Evolutionary conservation across 2,888 invertebrate genomes (phyloP).

Genomic region (Sinohyriopsis cumingii): DNA sequence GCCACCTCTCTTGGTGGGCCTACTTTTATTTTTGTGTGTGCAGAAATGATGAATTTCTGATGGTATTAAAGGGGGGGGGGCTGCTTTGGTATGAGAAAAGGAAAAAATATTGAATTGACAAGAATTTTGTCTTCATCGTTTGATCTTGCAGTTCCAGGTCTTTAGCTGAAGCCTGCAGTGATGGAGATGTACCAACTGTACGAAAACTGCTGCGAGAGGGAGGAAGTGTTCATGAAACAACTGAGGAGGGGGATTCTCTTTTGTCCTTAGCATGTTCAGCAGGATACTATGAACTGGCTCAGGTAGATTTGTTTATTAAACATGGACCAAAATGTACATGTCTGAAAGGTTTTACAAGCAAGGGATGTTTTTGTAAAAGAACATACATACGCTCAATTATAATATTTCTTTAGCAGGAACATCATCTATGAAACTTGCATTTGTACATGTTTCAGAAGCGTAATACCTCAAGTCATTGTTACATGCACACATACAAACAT

Average conservation of each 20-base stretch:
- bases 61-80: too few species aligned
- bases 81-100: neutral
- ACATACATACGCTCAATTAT: too few species aligned
- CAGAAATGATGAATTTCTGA: too few species aligned
- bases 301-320: slow-evolving; percentile 76
- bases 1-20: too few species aligned
- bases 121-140: neutral
- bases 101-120: neutral
- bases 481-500: too few species aligned
- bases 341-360: neutral
- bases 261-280: slow-evolving; percentile 97
- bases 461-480: too few species aligned
- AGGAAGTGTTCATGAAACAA: slow-evolving; percentile 94
- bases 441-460: too few species aligned
- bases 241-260: slow-evolving; percentile 97
- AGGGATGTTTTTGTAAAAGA: too few species aligned
- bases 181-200: slow-evolving; percentile 94
- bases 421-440: neutral
- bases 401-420: neutral
- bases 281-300: slow-evolving; percentile 96
- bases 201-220: slow-evolving; percentile 93
- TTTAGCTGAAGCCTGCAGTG: slow-evolving; percentile 92
- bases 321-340: neutral
- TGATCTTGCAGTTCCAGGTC: slow-evolving; percentile 73
- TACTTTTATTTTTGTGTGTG: too few species aligned